Evolutionary conservation across 2,113 vertebrate species (phyloP).

Genomic region (Origma solitaria): DNA sequence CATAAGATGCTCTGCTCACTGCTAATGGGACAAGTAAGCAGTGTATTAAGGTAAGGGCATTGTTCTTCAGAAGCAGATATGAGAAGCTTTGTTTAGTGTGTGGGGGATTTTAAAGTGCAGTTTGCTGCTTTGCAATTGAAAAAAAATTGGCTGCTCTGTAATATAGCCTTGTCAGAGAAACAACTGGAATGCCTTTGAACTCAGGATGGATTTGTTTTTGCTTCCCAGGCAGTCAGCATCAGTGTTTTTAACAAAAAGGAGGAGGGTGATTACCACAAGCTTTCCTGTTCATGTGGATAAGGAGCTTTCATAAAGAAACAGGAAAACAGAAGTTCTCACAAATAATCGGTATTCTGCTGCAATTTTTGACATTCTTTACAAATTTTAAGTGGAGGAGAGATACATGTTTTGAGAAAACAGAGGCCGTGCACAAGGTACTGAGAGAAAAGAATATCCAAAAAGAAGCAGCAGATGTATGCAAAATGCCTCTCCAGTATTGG

Average conservation of each 20-base stretch:
- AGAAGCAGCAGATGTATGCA: not conserved
- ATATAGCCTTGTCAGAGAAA: not conserved
- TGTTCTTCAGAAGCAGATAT: not conserved
- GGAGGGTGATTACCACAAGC: not conserved
- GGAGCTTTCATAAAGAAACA: constrained; percentile 29
- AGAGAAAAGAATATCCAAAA: not conserved
- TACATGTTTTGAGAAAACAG: not conserved
- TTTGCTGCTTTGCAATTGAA: not conserved
- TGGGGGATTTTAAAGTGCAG: not conserved
- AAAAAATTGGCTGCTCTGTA: not conserved
- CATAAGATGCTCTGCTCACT: not conserved
- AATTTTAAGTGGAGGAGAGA: not conserved
- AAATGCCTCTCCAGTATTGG: not conserved
- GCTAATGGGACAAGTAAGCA: not conserved
- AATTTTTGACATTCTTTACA: not conserved
- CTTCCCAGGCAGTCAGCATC: constrained; percentile 32
- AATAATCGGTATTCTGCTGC: not conserved
- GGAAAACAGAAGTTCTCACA: not conserved
- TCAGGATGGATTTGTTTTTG: constrained; percentile 48
- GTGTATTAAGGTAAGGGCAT: constrained; percentile 12
- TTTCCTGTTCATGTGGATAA: constrained; percentile 34
- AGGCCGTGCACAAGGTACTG: not conserved
- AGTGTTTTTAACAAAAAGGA: constrained; percentile 17
- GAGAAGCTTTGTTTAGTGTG: not conserved
- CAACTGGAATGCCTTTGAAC: constrained; percentile 25